phyloP scores from a whole-genome alignment of 2,888 invertebrate genomes.

The Nemoura dubitans region DNA sequence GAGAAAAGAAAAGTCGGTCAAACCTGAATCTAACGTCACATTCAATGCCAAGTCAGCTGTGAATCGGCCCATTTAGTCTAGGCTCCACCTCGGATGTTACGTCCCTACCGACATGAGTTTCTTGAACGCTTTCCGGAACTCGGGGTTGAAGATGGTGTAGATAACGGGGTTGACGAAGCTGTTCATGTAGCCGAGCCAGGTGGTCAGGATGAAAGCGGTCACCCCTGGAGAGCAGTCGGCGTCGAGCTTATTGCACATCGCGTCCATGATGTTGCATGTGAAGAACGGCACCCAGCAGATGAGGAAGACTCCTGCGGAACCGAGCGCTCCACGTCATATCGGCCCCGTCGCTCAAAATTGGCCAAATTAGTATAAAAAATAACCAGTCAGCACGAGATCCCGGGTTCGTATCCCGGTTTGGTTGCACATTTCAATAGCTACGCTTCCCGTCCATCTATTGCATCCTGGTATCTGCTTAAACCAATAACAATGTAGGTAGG shows the following conservation, averaged over 20 bases:
- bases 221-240: constrained; percentile 84
- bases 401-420: too few species aligned
- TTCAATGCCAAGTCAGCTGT: not conserved
- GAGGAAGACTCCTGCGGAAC: constrained; percentile 88
- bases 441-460: too few species aligned
- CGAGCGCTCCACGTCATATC: constrained; percentile 53
- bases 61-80: not conserved
- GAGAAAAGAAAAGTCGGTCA: too few species aligned
- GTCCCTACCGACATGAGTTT: constrained; percentile 81
- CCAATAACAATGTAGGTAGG: too few species aligned
- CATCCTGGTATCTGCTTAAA: too few species aligned
- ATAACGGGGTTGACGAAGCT: constrained; percentile 93
- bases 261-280: constrained; percentile 96
- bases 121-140: constrained; percentile 98
- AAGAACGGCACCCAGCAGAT: constrained; percentile 99
- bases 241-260: constrained; percentile 89
- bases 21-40: too few species aligned
- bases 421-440: too few species aligned
- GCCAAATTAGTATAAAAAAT: too few species aligned
- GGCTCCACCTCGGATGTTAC: constrained; percentile 39
- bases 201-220: constrained; percentile 91
- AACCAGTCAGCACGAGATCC: too few species aligned
- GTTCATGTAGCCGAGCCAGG: constrained; percentile 99
- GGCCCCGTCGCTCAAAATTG: too few species aligned
- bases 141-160: constrained; percentile 95